These are phyloP conservation scores for Ifrita kowaldi DNA, from an alignment of 2,113 vertebrate species.

Conservation along the genomic window DNA sequence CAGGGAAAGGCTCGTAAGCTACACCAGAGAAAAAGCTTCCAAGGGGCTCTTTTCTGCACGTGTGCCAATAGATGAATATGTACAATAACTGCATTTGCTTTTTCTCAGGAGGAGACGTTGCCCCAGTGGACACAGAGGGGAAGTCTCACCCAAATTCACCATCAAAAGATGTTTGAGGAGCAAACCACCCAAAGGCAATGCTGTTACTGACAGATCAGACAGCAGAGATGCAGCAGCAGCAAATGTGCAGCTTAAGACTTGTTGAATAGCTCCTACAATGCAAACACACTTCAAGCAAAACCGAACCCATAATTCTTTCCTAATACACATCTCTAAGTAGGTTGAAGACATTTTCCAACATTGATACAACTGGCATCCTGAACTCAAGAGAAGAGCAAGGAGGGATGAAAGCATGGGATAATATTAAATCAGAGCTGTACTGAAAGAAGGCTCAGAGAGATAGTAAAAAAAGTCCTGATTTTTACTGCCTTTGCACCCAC, in stretches of 20 bases:
- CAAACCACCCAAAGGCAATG: background rate
- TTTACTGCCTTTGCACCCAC: background rate
- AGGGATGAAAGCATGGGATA: background rate
- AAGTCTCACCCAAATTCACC: background rate
- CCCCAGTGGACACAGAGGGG: background rate
- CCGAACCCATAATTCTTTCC: background rate
- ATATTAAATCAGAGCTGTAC: background rate
- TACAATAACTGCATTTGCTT: background rate
- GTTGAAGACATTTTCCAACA: background rate
- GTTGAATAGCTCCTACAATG: background rate
- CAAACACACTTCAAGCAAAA: background rate
- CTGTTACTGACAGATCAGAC: background rate
- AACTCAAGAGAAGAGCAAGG: background rate
- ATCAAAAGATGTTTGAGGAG: background rate
- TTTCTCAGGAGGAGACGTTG: background rate
- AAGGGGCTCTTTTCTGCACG: background rate
- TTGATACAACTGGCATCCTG: background rate
- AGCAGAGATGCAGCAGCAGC: background rate
- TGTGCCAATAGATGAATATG: background rate
- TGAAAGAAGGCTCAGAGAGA: background rate
- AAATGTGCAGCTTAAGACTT: background rate
- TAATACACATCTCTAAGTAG: background rate
- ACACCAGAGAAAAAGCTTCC: background rate
- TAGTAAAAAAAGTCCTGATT: background rate
- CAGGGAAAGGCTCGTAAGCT: background rate